Conservation (phyloP, 2,113 vertebrate species). For the Pituophis catenifer region DNA sequence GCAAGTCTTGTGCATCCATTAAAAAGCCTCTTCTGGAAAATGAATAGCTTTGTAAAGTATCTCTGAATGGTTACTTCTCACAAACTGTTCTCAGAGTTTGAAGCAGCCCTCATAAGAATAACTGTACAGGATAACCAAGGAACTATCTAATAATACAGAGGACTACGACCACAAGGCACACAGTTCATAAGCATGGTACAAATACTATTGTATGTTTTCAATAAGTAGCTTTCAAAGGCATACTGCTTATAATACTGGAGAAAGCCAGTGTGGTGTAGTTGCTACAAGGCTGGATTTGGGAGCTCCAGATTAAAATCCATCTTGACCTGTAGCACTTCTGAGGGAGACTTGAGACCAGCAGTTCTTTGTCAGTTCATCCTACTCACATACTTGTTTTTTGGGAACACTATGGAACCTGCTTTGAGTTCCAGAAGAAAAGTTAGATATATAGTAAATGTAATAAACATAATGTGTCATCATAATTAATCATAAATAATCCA, state of each 20-base stretch:
- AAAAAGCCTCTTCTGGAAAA: neutral
- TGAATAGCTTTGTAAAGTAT: neutral
- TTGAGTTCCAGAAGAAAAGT: neutral
- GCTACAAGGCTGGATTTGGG: neutral
- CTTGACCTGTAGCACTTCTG: neutral
- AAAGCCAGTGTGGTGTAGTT: neutral
- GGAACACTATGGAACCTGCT: neutral
- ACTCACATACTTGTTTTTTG: neutral
- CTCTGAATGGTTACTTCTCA: neutral
- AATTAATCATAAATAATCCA: neutral
- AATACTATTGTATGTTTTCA: neutral
- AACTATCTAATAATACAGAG: neutral
- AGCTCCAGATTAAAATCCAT: neutral
- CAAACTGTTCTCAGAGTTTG: neutral
- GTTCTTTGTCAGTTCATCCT: neutral
- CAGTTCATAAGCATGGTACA: neutral
- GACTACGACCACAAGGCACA: neutral
- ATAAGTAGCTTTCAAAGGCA: neutral
- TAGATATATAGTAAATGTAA: neutral
- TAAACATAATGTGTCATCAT: neutral
- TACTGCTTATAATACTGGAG: neutral
- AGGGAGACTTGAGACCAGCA: neutral
- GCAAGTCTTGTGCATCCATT: neutral
- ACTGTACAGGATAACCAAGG: neutral
- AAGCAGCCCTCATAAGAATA: neutral